phyloP scores from a whole-genome alignment of 2,888 invertebrate genomes.

The Oasisia sp. region DNA sequence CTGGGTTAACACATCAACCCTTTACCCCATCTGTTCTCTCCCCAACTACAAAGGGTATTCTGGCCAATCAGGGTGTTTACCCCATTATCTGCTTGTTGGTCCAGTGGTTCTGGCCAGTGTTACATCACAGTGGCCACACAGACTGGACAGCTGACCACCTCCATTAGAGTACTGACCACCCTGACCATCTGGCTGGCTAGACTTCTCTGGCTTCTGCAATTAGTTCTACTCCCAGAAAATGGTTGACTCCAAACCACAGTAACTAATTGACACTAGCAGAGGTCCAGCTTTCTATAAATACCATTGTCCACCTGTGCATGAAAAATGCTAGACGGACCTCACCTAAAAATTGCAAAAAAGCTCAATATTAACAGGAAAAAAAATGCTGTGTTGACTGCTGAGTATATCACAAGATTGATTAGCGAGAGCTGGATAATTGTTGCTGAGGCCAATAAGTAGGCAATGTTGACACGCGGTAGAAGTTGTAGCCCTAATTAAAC shows the following conservation, averaged over 20 bases:
- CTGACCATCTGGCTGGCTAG: neutral
- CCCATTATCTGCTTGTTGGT: neutral
- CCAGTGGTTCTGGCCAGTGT: neutral
- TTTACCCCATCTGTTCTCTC: neutral
- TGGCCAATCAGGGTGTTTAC: neutral
- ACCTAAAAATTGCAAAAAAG: neutral
- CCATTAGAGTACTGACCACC: conserved; percentile 6
- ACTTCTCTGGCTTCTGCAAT: neutral
- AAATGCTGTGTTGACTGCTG: no score
- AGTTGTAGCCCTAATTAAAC: neutral
- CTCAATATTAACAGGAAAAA: neutral
- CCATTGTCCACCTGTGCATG: neutral
- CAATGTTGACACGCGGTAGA: neutral
- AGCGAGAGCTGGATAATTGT: neutral
- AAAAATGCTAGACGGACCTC: neutral
- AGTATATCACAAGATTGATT: neutral
- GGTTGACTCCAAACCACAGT: neutral
- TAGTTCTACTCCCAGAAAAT: neutral
- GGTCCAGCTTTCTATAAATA: neutral
- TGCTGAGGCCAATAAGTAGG: neutral
- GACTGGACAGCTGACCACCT: neutral
- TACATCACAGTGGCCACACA: neutral
- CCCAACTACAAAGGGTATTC: neutral
- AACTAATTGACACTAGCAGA: neutral
- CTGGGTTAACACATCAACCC: neutral